These are phyloP conservation scores for Scalopus aquaticus DNA, from an alignment of 2,113 vertebrate genomes.

Conservation along the genomic window DNA sequence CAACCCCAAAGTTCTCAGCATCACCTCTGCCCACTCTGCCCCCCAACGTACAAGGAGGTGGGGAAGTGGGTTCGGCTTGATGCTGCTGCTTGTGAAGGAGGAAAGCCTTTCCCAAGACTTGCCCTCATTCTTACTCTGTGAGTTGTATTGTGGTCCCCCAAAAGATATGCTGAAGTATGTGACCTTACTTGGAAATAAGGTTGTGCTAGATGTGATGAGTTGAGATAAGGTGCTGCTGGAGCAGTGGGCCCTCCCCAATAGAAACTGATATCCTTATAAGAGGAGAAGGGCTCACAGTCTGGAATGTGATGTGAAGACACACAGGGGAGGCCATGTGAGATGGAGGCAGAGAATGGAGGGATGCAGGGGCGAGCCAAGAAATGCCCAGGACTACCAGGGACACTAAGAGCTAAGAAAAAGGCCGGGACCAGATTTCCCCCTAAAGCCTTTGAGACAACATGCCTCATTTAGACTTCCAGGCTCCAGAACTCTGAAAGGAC, in stretches of 20 bases:
- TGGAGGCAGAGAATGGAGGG: neutral
- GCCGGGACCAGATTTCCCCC: too few relatives aligned
- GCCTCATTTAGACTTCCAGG: neutral
- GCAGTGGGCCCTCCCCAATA: neutral
- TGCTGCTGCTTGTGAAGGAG: neutral
- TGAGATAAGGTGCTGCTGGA: neutral
- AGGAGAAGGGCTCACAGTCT: neutral
- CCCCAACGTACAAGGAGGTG: neutral
- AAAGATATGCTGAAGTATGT: neutral
- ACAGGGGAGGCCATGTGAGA: neutral
- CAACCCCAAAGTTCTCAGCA: neutral
- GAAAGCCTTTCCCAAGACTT: neutral
- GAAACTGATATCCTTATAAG: neutral
- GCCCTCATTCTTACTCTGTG: neutral
- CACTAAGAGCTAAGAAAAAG: neutral
- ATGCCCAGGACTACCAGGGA: neutral
- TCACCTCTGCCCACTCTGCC: neutral
- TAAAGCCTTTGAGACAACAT: neutral
- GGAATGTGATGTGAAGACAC: neutral
- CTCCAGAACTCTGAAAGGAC: neutral
- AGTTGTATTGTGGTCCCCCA: neutral
- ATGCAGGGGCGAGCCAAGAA: neutral
- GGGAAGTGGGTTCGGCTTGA: neutral
- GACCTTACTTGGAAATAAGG: neutral
- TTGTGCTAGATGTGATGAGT: neutral